Base-by-base conservation (phyloP, 2,888 invertebrate genomes). In the Synanthedon vespiformis region DNA sequence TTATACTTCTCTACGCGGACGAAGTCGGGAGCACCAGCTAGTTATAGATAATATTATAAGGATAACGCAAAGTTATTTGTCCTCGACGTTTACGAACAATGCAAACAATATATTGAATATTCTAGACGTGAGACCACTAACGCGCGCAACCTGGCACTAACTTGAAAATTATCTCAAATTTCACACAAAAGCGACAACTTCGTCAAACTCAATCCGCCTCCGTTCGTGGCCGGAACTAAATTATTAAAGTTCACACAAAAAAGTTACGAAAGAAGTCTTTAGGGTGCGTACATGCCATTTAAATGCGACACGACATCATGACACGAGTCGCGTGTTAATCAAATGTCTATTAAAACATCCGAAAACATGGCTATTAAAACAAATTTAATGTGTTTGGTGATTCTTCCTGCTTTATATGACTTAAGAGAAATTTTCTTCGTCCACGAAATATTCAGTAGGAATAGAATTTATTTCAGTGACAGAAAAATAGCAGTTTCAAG, bases 191-290 rank as follows among this genome's bases (percentile, higher is more conserved):
- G 13, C 44, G 52, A 52, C 54, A 55, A 56, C 55, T 55, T 40
- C 49, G 51, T 53, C 52, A 55, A 56, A 56, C 52, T 56, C 56
- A 53, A 55, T 56, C 54, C 55, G 53, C 53, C 56, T 56, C 54
- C 54, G 55, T 56, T 56, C 44, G 44, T 44, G 44, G 44, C 44
- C 44, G 44, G 44, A 44, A 44, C 44, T 44, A 44, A 34, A 34
- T 10, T 34, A 34, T 27, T 40, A 40, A 34, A 40, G 6, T 22
- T 50, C 50, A 14, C 14, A 40, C 40, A 14, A 50, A 34, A 50
- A 10, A 50, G 40, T n/a, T 40, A 40, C 27, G 34, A 50, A 40
- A 50, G 40, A 27, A 10, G 40, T 40, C 14, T n/a, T n/a, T 34
- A 13, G n/a, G 13, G 49, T 40, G 8, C 49, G 49, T 49, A 49